Evolutionary conservation across 2,797 vertebrate genomes (phyloP).

Genomic region (Gymnothorax javanicus): DNA sequence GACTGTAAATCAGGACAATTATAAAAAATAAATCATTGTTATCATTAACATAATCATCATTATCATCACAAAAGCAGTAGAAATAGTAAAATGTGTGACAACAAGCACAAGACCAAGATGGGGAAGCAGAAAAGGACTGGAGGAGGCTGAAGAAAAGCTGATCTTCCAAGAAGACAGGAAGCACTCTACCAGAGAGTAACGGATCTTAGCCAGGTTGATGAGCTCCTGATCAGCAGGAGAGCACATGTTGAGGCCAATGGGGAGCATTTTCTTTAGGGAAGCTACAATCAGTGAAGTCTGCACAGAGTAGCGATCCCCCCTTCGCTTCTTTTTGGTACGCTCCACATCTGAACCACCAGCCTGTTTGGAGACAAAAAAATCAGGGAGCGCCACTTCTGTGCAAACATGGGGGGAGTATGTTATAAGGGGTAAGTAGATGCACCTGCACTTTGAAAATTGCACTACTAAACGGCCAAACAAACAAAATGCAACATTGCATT

Average conservation of each 20-base stretch:
- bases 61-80: neutral
- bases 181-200: slow-evolving; percentile 86
- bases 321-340: slow-evolving; percentile 89
- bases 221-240: slow-evolving; percentile 93
- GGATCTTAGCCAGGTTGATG: slow-evolving; percentile 85
- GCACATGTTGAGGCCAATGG: slow-evolving; percentile 97
- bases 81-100: neutral
- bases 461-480: neutral
- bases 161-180: neutral
- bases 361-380: slow-evolving; percentile 64
- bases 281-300: slow-evolving; percentile 95
- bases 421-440: neutral
- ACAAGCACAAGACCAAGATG: neutral
- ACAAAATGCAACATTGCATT: slow-evolving; percentile 36
- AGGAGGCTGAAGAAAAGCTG: neutral
- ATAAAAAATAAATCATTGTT: neutral
- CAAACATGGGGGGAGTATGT: neutral
- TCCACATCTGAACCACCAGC: slow-evolving; percentile 89
- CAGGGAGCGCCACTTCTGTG: slow-evolving; percentile 53
- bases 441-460: neutral
- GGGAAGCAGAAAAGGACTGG: neutral
- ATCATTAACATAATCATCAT: neutral
- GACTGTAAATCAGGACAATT: neutral
- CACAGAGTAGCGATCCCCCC: slow-evolving; percentile 90
- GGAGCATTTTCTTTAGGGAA: slow-evolving; percentile 94